phyloP scores from a whole-genome alignment of 2,797 vertebrate species.

The Nannoperca obscura region DNA sequence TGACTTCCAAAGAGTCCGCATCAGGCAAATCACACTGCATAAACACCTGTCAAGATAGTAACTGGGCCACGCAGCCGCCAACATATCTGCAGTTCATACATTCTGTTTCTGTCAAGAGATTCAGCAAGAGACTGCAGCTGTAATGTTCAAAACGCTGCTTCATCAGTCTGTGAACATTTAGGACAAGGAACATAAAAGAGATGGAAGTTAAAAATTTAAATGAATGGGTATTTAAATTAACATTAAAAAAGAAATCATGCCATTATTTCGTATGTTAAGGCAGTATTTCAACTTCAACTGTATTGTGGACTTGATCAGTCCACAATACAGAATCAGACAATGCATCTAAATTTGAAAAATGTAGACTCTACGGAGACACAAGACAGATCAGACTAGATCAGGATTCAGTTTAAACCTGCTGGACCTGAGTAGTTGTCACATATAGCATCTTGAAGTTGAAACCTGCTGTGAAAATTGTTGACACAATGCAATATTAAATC shows the following conservation, averaged over 20 bases:
- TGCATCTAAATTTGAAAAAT: no score
- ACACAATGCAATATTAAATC: neutral
- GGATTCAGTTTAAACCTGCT: no score
- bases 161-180: neutral
- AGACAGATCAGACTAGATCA: no score
- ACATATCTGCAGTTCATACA: conserved; percentile 7
- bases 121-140: conserved; percentile 6
- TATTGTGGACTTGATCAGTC: no score
- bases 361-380: no score
- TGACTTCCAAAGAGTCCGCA: conserved; percentile 71
- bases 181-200: neutral
- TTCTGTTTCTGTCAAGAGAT: conserved; percentile 12
- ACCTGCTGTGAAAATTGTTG: neutral
- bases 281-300: neutral
- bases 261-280: neutral
- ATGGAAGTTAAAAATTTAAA: neutral
- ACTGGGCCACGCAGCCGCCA: conserved; percentile 24
- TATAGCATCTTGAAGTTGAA: no score
- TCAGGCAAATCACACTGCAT: conserved; percentile 59
- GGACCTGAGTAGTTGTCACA: no score
- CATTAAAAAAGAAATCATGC: neutral
- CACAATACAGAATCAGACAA: no score
- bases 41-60: conserved; percentile 56
- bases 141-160: neutral
- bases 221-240: neutral